Base-by-base conservation (phyloP, 2,888 invertebrate genomes). In the Erebia epiphron region DNA sequence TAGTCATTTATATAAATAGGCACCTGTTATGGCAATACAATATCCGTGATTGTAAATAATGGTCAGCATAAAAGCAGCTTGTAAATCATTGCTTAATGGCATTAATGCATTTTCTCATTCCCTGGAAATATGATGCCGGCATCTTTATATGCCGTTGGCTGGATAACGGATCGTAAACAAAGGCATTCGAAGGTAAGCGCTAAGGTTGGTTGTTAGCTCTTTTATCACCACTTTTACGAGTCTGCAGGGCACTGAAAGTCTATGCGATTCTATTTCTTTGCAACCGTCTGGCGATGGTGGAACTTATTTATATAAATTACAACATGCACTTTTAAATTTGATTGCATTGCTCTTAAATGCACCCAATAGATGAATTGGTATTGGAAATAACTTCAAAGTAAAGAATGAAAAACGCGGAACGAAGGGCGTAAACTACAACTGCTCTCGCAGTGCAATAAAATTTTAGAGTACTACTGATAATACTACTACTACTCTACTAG, bases 141-240 rank as follows among this genome's bases (percentile, higher is more conserved):
- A 73, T 72, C 69, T 73, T 76, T 73, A 72, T 74, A 72, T 57
- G 52, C 73, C 67, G 67, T 68, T 74, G 79, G 78, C 78, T 83
- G 79, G 78, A 81, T 82, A 80, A 80, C 79, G 79, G 77, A 79
- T 79, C 81, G 82, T 83, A 83, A 83, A 84, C 78, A 79, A 78
- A 79, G 78, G 79, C 75, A 78, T 81, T 79, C 76, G 76, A 77
- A 81, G 80, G 82, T 81, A 82, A 83, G 79, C 80, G 82, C 77
- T 83, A 80, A 79, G 82, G 81, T 79, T 79, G 82, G 78, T 82
- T 79, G 80, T 80, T 79, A 79, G 79, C 76, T 79, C 66, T 86
- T 88, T 88, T 88, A 89, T 86, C 83, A 82, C 84, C 79, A 76
- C 79, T 76, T 88, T 88, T 87, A 88, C 81, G 84, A 81, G 80